These are phyloP conservation scores for Shinisaurus crocodilurus DNA, from an alignment of 2,113 vertebrate species.

Conservation along the genomic window DNA sequence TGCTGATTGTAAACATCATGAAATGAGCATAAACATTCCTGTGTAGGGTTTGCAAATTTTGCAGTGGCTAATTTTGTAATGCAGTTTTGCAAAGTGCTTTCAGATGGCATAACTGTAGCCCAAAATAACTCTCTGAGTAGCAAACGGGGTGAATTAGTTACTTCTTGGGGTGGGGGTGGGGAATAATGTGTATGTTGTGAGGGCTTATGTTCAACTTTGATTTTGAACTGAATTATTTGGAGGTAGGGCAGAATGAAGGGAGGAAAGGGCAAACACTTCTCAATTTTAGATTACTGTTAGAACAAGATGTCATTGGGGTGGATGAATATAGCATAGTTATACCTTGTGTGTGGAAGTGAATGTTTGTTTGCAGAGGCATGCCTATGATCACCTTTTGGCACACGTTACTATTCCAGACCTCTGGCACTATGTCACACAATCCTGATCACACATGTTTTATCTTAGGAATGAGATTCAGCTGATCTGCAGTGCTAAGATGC, in stretches of 20 bases:
- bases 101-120: not conserved
- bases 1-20: not conserved
- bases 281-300: not conserved
- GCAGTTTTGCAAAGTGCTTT: not conserved
- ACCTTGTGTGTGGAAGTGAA: rapidly evolving
- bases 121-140: not conserved
- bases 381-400: rapidly evolving
- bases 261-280: not conserved
- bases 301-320: not conserved
- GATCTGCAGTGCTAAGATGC: not conserved
- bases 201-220: not conserved
- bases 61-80: not conserved
- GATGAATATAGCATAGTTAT: rapidly evolving
- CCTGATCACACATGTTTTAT: rapidly evolving
- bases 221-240: not conserved
- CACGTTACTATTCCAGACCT: not conserved
- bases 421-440: not conserved
- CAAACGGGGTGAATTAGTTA: not conserved
- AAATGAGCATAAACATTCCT: not conserved
- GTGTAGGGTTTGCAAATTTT: not conserved
- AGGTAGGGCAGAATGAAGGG: not conserved
- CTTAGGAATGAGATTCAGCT: not conserved
- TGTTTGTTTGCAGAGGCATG: not conserved
- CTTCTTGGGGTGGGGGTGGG: not conserved
- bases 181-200: not conserved